Base-by-base conservation (phyloP, 2,888 invertebrate genomes). In the Noctua janthe region DNA sequence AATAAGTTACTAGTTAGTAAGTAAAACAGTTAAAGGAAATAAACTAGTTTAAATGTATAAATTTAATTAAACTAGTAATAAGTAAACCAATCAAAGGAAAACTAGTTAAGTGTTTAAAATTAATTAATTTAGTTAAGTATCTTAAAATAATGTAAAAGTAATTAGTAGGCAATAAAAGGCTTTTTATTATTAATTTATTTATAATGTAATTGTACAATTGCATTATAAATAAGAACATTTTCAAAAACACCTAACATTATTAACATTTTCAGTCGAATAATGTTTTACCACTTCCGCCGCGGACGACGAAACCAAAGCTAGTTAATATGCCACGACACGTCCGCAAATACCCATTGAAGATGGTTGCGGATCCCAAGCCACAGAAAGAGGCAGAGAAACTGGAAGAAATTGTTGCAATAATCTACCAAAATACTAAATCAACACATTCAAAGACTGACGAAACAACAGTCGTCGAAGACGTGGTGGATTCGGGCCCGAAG, bases 281-380 rank as follows among this genome's bases (percentile, higher is more conserved):
- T 84, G 92, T 91, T 35, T 88, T 96, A 3, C 96, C 96, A 0
- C 88, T 97, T 2, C 97, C 96, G 3, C 96, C 97, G 0, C 91
- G 95, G 3, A 91, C 92, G 0, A 93, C 90, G 2, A 96, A 96
- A 73, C 94, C 95, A 0, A 94, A 93, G 79, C 88, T 96, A 3
- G 90, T 96, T 1, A 95, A 97, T 87, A 95, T 94, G 74, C 95
- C 95, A 0, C 92, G 97, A 0, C 97, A 97, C 85, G 89, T 95
- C 3, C 91, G 97, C 13, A 95, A 95, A 80, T 92, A 96, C 80
- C 97, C 97, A 0, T 89, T 97, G 0, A 93, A 91, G 74, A 59
- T 96, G 39, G 93, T 94, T 0, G 80, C 84, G 11, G 80, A 80
- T 6, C 51, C 73, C 0, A 86, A 76, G 64, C 80, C 84, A 1